Conservation (phyloP, 1,140 invertebrate species). For the Drosophila ercepeae region DNA sequence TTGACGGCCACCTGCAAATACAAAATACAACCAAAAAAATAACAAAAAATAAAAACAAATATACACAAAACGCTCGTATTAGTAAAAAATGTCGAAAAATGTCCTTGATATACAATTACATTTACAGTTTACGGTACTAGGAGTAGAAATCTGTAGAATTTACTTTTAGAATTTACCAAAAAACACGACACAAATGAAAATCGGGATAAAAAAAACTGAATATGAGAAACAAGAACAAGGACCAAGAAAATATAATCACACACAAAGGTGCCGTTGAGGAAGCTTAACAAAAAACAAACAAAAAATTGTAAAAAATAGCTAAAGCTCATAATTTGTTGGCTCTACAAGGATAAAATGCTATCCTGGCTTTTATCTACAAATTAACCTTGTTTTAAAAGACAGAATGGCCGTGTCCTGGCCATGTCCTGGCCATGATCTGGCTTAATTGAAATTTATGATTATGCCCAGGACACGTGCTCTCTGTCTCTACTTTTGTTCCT, state of each 20-base stretch:
- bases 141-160: constrained; percentile 46
- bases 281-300: not conserved
- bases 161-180: constrained; percentile 52
- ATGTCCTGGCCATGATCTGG: constrained; percentile 39
- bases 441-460: constrained; percentile 78
- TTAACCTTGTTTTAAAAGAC: constrained; percentile 52
- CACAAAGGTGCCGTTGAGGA: constrained; percentile 23
- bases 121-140: constrained; percentile 47
- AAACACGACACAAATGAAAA: constrained; percentile 20
- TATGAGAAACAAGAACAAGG: not conserved
- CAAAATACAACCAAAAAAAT: not conserved
- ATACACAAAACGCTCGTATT: not conserved
- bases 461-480: constrained; percentile 38
- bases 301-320: constrained; percentile 5
- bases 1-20: constrained; percentile 81
- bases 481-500: constrained; percentile 1
- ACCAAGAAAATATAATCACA: constrained; percentile 8
- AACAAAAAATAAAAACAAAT: not conserved
- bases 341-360: not conserved
- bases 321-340: constrained; percentile 50
- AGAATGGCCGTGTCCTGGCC: constrained; percentile 14
- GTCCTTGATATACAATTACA: constrained; percentile 14
- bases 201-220: not conserved
- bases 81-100: not conserved
- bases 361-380: constrained; percentile 54